These are phyloP conservation scores for Ornithoptera priamus DNA, from an alignment of 2,888 invertebrate genomes.

Conservation along the genomic window DNA sequence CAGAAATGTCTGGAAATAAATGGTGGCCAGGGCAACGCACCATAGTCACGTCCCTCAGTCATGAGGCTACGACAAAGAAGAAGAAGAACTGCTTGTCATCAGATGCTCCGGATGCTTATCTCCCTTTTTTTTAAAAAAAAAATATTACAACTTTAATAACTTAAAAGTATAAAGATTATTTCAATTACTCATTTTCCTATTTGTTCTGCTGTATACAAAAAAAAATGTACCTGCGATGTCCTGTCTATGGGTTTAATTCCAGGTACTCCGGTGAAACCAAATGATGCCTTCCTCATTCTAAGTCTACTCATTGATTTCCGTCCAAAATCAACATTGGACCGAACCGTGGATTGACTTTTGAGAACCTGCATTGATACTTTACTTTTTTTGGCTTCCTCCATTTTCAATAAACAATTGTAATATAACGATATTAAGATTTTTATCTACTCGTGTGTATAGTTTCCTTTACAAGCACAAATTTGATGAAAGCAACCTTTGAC, in stretches of 20 bases:
- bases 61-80: too few species aligned
- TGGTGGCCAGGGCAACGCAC: too few species aligned
- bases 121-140: too few species aligned
- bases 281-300: constrained; percentile 52
- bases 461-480: background rate
- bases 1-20: too few species aligned
- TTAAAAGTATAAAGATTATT: too few species aligned
- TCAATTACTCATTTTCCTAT: too few species aligned
- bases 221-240: constrained; percentile 50
- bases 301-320: constrained; percentile 53
- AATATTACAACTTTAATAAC: too few species aligned
- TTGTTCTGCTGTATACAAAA: too few species aligned
- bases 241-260: constrained; percentile 56
- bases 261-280: constrained; percentile 55
- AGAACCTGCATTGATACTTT: constrained; percentile 43
- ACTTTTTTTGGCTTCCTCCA: constrained; percentile 43
- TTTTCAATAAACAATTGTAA: constrained; percentile 15
- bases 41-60: too few species aligned
- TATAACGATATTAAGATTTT: background rate
- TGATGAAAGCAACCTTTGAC: background rate
- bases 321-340: constrained; percentile 38
- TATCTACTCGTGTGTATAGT: background rate
- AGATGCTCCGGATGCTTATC: too few species aligned
- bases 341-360: constrained; percentile 35
- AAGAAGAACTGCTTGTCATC: too few species aligned